Evolutionary conservation across 2,888 invertebrate genomes (phyloP).

Genomic region (Dorcus hopei): DNA sequence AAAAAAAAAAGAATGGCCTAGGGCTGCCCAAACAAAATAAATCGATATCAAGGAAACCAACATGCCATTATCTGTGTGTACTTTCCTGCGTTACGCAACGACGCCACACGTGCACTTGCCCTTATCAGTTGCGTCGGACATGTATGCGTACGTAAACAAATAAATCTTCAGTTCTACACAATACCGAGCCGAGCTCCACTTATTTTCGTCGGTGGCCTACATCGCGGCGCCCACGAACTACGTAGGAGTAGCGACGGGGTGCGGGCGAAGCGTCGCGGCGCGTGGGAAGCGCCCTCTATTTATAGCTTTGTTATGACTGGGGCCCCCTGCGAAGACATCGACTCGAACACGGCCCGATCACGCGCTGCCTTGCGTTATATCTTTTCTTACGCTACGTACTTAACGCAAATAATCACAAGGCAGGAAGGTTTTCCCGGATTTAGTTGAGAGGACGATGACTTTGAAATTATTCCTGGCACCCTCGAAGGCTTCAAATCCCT

Average conservation of each 20-base stretch:
- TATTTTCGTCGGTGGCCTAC: slow-evolving; percentile 9
- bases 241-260: slow-evolving; percentile 8
- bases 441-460: too few species aligned
- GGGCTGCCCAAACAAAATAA: too few species aligned
- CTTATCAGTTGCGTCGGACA: background rate
- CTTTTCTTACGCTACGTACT: background rate
- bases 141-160: background rate
- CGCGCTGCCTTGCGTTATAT: too few species aligned
- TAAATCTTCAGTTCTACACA: slow-evolving; percentile 1
- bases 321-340: slow-evolving; percentile 35
- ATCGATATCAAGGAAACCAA: too few species aligned
- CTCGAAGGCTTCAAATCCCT: too few species aligned
- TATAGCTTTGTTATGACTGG: slow-evolving; percentile 44
- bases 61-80: too few species aligned
- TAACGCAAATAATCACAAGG: slow-evolving; percentile 1
- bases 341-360: too few species aligned
- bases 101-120: too few species aligned
- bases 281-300: slow-evolving; percentile 33
- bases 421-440: background rate
- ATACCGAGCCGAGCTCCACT: slow-evolving; percentile 10
- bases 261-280: slow-evolving; percentile 22
- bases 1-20: too few species aligned
- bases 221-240: slow-evolving; percentile 14
- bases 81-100: too few species aligned
- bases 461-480: too few species aligned